Conservation (phyloP, 1,140 invertebrate species). For the Phymastichus coffea region DNA sequence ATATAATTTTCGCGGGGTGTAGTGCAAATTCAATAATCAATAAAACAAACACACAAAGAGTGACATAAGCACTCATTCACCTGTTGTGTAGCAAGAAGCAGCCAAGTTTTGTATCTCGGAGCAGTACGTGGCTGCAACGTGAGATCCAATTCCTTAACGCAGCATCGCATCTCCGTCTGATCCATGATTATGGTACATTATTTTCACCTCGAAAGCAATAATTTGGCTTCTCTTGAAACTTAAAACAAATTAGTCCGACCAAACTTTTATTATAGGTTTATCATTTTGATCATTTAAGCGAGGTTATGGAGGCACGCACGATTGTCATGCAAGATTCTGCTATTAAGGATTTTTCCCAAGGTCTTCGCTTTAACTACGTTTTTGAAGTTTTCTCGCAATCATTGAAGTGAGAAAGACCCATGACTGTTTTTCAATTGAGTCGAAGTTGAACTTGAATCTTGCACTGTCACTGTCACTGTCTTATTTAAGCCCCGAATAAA, state of each 20-base stretch:
- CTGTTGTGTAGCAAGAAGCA: constrained; percentile 52
- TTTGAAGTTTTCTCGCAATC: too few relatives aligned
- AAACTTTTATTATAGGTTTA: neutral
- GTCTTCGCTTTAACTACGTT: too few relatives aligned
- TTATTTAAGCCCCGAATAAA: too few relatives aligned
- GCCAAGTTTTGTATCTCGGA: constrained; percentile 52
- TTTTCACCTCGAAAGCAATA: neutral
- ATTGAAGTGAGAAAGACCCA: too few relatives aligned
- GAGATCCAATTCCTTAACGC: constrained; percentile 51
- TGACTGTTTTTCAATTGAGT: too few relatives aligned
- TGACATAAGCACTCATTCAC: too few relatives aligned
- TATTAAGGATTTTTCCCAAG: neutral
- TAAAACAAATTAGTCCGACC: neutral
- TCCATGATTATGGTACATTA: constrained; percentile 44
- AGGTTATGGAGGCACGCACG: neutral
- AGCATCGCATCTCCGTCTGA: constrained; percentile 40
- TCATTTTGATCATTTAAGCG: neutral
- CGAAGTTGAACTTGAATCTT: too few relatives aligned
- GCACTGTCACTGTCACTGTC: too few relatives aligned
- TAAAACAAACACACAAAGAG: too few relatives aligned
- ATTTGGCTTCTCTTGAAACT: neutral
- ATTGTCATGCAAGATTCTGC: too few relatives aligned
- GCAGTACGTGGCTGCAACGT: constrained; percentile 49
- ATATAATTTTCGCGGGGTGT: too few relatives aligned
- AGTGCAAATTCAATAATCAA: too few relatives aligned